These are phyloP conservation scores for Phrynocephalus vlangalii DNA, from an alignment of 2,797 vertebrate species.

Conservation along the genomic window DNA sequence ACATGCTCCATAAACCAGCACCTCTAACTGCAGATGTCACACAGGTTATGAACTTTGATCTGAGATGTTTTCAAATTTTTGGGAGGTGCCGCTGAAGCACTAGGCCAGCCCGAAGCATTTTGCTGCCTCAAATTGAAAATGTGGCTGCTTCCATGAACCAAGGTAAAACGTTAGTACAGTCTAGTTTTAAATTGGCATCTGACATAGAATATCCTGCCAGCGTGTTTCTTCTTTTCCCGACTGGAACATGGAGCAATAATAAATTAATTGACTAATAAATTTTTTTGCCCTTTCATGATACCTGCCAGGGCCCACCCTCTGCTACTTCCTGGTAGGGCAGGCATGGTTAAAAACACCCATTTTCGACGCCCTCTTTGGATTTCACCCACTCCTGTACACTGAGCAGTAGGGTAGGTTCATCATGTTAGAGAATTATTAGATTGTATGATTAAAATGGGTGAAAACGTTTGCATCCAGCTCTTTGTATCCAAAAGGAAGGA, in stretches of 20 bases:
- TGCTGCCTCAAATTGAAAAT: too few relatives aligned
- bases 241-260: neutral
- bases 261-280: neutral
- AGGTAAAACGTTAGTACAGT: neutral
- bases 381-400: neutral
- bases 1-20: too few relatives aligned
- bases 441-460: accelerated
- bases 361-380: neutral
- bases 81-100: too few relatives aligned
- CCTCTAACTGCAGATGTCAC: neutral
- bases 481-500: too few relatives aligned
- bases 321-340: neutral
- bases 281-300: neutral
- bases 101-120: too few relatives aligned
- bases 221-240: neutral
- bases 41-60: neutral
- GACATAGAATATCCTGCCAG: neutral
- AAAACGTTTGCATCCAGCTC: neutral
- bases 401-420: neutral
- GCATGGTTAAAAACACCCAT: neutral
- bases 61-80: too few relatives aligned
- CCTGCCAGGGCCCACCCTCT: neutral
- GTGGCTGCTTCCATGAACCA: too few relatives aligned
- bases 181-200: neutral
- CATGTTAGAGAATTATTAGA: neutral